These are phyloP conservation scores for Theropithecus gelada DNA, from an alignment of 2,113 vertebrate species.

Conservation along the genomic window DNA sequence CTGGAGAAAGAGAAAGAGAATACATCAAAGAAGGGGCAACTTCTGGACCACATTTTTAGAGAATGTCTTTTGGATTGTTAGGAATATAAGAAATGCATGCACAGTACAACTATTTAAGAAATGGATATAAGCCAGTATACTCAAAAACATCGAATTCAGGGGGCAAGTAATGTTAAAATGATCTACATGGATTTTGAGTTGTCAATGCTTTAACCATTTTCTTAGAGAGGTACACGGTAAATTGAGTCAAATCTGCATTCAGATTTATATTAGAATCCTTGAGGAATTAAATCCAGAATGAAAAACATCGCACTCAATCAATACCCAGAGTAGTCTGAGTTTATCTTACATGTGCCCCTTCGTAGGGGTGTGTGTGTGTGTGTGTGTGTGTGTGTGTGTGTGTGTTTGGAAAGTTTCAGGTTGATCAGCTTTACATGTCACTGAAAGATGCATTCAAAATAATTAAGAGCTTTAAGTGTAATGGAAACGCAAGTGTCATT, in stretches of 20 bases:
- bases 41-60: not conserved
- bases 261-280: not conserved
- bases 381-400: no score
- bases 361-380: no score
- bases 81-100: not conserved
- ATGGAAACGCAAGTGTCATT: not conserved
- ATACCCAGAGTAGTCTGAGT: not conserved
- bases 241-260: not conserved
- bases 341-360: not conserved
- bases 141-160: not conserved
- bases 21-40: not conserved
- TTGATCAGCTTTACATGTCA: constrained; percentile 1
- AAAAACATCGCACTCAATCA: not conserved
- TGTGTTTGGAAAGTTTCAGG: not conserved
- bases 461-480: not conserved
- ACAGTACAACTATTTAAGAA: not conserved
- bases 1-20: not conserved
- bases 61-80: not conserved
- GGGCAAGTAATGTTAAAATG: not conserved
- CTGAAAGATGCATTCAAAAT: constrained; percentile 25
- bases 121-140: not conserved
- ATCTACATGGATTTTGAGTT: not conserved
- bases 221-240: not conserved
- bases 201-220: not conserved
- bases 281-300: not conserved